Conservation (phyloP, 1,140 invertebrate species). For the Streblospio benedicti region DNA sequence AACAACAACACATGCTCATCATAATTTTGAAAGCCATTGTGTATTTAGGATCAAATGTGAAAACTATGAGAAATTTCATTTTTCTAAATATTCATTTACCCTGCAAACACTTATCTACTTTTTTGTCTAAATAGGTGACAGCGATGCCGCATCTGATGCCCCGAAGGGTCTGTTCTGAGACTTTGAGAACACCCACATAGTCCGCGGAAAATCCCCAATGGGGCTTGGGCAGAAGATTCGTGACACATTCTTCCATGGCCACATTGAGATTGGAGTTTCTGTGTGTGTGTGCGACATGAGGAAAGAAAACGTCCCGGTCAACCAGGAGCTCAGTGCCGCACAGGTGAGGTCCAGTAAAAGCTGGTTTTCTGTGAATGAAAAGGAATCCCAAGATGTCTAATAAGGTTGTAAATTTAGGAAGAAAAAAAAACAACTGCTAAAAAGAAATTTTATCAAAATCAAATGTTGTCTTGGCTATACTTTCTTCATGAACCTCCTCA, state of each 20-base stretch:
- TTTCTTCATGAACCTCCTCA: too few relatives aligned
- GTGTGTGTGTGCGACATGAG: constrained; percentile 65
- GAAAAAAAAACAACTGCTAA: background rate
- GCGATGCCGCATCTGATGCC: too few relatives aligned
- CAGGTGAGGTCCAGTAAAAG: constrained; percentile 56
- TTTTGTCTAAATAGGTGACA: too few relatives aligned
- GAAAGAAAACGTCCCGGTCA: constrained; percentile 66
- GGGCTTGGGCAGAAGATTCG: constrained; percentile 68
- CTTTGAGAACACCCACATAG: constrained; percentile 81
- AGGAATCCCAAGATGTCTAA: background rate
- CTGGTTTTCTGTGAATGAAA: too few relatives aligned
- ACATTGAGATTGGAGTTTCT: constrained; percentile 79
- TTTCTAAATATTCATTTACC: too few relatives aligned
- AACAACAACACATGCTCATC: too few relatives aligned
- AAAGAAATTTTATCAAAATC: constrained; percentile 9
- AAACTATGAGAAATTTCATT: too few relatives aligned
- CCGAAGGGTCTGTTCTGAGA: constrained; percentile 88
- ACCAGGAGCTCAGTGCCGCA: constrained; percentile 77
- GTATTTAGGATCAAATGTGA: too few relatives aligned
- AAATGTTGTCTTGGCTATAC: too few relatives aligned
- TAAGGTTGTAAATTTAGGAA: background rate
- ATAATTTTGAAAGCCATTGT: too few relatives aligned
- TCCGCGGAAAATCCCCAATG: constrained; percentile 69
- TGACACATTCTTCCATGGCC: constrained; percentile 62
- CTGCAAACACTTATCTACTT: too few relatives aligned